A percentile compares a stretch with the other conserved stretches of the same genome.
These are phyloP conservation scores for Archilochus colubris DNA, from an alignment of 2,113 vertebrate genomes.

Conservation along the genomic window DNA sequence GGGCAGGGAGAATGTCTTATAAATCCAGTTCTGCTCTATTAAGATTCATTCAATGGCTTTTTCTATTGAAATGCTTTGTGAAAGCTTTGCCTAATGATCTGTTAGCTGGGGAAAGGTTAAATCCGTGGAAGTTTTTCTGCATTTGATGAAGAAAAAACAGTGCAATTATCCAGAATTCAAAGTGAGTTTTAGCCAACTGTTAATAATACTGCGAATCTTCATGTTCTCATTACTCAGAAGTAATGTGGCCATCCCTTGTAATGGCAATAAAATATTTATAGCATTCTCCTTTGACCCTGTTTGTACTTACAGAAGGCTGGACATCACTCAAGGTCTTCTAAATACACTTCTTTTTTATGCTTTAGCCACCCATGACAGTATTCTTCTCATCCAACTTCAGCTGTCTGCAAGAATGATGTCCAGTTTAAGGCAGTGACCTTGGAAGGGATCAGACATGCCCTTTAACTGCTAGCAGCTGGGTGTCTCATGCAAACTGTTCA, in stretches of 20 bases:
- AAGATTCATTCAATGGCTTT: constrained; percentile 58
- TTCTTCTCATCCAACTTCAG: neutral
- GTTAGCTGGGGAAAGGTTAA: constrained; percentile 64
- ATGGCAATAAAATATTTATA: constrained; percentile 61
- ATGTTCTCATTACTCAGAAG: constrained; percentile 47
- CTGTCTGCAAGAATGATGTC: neutral
- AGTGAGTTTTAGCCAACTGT: constrained; percentile 65
- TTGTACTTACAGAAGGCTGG: constrained; percentile 5
- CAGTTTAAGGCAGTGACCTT: neutral
- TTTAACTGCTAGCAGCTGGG: neutral
- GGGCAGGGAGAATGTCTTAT: neutral
- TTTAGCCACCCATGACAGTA: neutral
- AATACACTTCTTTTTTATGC: neutral
- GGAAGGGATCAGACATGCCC: neutral
- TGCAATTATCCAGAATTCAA: constrained; percentile 52
- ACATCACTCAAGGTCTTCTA: neutral
- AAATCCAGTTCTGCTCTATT: constrained; percentile 60
- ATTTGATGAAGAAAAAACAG: constrained; percentile 64
- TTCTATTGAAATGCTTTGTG: constrained; percentile 43
- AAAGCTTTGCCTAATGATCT: constrained; percentile 61
- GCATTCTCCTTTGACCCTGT: constrained; percentile 21
- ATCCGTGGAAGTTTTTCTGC: constrained; percentile 38
- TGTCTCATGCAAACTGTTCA: neutral
- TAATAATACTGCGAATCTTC: constrained; percentile 42
- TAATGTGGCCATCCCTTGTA: constrained; percentile 27